These are phyloP conservation scores for Megaptera novaeangliae DNA, from an alignment of 2,113 vertebrate species.

Conservation along the genomic window DNA sequence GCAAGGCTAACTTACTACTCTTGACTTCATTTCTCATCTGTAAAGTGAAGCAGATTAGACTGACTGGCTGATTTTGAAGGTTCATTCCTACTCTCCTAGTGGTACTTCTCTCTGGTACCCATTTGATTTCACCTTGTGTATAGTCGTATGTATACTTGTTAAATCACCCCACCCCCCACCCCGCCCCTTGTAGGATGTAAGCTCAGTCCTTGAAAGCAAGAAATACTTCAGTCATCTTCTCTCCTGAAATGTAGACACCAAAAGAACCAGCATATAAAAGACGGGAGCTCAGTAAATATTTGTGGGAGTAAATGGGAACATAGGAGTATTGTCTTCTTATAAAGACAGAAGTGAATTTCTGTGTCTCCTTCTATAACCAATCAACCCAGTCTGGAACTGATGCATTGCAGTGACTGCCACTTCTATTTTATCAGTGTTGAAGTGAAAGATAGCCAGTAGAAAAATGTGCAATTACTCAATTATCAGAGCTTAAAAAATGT, in stretches of 20 bases:
- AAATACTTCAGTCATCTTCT: neutral
- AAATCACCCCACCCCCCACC: neutral
- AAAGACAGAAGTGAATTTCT: neutral
- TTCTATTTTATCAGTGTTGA: neutral
- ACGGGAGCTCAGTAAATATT: neutral
- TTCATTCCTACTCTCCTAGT: neutral
- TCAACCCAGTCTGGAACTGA: neutral
- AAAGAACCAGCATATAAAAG: neutral
- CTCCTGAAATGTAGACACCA: neutral
- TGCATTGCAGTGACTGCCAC: neutral
- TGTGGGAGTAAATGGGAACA: neutral
- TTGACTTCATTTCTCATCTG: neutral
- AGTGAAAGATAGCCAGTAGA: neutral
- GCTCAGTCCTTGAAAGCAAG: neutral
- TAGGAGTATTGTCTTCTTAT: neutral
- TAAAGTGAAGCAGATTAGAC: neutral
- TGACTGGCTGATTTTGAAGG: neutral
- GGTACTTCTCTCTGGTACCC: neutral
- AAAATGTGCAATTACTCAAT: neutral
- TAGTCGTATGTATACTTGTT: neutral
- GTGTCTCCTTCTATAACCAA: neutral
- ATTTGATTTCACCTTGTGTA: neutral
- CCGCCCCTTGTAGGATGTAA: neutral
- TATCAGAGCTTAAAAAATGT: neutral
- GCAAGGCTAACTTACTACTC: neutral